phyloP scores from a whole-genome alignment of 2,797 vertebrate species.

The Sebastes ruberrimus region DNA sequence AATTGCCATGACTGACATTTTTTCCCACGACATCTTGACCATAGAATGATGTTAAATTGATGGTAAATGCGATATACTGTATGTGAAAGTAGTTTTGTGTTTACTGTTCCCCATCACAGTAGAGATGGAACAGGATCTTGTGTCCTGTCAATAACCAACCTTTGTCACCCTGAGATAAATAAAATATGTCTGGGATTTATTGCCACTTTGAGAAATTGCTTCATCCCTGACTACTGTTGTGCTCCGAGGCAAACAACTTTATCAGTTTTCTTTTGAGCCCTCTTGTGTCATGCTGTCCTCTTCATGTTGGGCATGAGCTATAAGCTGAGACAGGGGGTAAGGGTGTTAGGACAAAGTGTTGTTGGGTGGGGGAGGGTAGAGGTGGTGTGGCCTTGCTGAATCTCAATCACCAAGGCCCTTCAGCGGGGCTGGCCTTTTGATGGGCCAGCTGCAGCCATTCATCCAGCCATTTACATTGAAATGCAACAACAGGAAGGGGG shows the following conservation, averaged over 20 bases:
- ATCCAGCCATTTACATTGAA: conserved; percentile 87
- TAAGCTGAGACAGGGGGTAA: conserved; percentile 49
- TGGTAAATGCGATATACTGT: neutral
- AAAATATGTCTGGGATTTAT: conserved; percentile 8
- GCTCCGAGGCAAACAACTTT: conserved; percentile 13
- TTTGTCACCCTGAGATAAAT: conserved; percentile 10
- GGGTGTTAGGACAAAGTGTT: conserved; percentile 65
- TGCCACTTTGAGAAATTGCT: conserved; percentile 13
- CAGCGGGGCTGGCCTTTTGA: conserved; percentile 84
- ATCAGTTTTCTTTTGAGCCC: conserved; percentile 21
- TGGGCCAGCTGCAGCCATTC: conserved; percentile 89
- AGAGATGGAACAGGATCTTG: neutral
- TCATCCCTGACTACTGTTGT: conserved; percentile 6
- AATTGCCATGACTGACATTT: neutral
- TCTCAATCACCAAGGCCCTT: conserved; percentile 85
- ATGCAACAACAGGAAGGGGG: conserved; percentile 86
- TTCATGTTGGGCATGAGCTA: conserved; percentile 39
- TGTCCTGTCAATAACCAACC: neutral
- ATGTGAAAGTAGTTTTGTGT: neutral
- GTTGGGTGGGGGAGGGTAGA: conserved; percentile 66
- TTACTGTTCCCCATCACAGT: neutral
- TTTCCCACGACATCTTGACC: neutral
- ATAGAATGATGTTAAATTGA: neutral
- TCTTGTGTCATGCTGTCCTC: conserved; percentile 18
- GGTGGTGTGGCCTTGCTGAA: conserved; percentile 79